Conservation (phyloP, 2,797 vertebrate genomes). For the Pseudopleuronectes americanus region DNA sequence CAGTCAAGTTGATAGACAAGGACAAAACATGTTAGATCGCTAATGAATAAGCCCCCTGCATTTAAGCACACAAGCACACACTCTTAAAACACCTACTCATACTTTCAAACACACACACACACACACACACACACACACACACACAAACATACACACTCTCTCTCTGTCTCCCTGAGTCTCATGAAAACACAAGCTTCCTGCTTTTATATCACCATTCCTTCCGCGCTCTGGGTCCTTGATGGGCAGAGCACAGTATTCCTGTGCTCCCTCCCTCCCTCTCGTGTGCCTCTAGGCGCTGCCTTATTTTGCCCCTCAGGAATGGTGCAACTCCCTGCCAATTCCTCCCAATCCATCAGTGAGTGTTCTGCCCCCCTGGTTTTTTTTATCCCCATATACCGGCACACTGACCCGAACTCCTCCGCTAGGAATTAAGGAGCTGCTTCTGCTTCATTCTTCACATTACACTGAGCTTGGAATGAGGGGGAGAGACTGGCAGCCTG, state of each 20-base stretch:
- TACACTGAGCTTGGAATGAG: conserved; percentile 3
- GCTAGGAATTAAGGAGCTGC: background rate
- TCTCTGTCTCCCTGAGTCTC: background rate
- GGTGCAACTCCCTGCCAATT: conserved; percentile 72
- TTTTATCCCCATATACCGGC: background rate
- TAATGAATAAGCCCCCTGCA: conserved; percentile 52
- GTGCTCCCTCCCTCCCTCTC: conserved; percentile 8
- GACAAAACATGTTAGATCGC: conserved; percentile 36
- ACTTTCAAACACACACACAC: background rate
- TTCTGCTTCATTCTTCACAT: conserved; percentile 5
- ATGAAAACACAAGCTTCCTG: conserved; percentile 4
- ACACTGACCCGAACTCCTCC: conserved; percentile 19
- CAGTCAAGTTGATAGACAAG: conserved; percentile 57
- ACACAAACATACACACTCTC: background rate
- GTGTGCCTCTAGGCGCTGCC: conserved; percentile 53
- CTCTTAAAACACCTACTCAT: background rate
- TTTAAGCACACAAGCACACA: conserved; percentile 1
- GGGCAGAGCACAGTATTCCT: conserved; percentile 12
- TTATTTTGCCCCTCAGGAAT: conserved; percentile 58
- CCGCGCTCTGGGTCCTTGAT: conserved; percentile 33
- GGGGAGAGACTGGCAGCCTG: background rate
- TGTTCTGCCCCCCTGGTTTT: conserved; percentile 11
- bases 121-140: background rate
- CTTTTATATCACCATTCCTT: conserved; percentile 24
- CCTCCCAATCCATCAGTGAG: conserved; percentile 62